Evolutionary conservation across 2,888 invertebrate genomes (phyloP), one percentile per base, ranked within the genome.

Genomic region (Dendrolimus pini): DNA sequence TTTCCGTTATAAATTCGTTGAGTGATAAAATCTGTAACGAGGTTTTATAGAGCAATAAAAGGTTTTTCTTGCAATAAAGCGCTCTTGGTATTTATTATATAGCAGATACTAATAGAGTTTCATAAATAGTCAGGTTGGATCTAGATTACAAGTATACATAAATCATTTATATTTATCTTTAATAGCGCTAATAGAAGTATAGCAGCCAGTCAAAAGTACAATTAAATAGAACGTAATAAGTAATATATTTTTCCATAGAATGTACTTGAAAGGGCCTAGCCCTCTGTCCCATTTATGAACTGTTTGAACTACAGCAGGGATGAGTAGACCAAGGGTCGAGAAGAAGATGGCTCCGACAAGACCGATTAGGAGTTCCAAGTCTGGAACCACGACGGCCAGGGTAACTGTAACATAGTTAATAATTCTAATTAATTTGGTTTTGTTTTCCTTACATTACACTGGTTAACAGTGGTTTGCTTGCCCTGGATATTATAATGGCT

Each of bases 341-440:
- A 94, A 93, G 70, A 94, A 94, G 9, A 94, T 92, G 3, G 98
- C 95, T 1, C 98, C 98, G 0, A 98, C 96, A 53, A 98, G 87
- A 7, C 96, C 95, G 63, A 98, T 98, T 62, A 98, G 94, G 0
- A 97, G 93, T 60, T 95, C 96, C 59, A 98, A 82, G 68, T 96
- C 93, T 3, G 97, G 97, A 41, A 98, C 95, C 7, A 94, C 92
- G 2, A 94, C 93, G 0, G 96, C 96, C 56, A 97, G 77, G 8
- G 92, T 88, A 65, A 96, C 96, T 92, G 93, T 70, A 80, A 93
- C 68, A 61, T 53, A n/a, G 60, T 54, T 55, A 59, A 47, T 52
- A 30, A n/a, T 2, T 9, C 52, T 54, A 54, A 56, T 47, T 42
- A 56, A 55, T 41, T 52, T 41, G 18, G 14, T 52, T 55, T 53